Percentiles rank a stretch among this genome's conserved stretches.
Evolutionary conservation across 1,140 invertebrate species (phyloP).

Genomic region (Apis florea): DNA sequence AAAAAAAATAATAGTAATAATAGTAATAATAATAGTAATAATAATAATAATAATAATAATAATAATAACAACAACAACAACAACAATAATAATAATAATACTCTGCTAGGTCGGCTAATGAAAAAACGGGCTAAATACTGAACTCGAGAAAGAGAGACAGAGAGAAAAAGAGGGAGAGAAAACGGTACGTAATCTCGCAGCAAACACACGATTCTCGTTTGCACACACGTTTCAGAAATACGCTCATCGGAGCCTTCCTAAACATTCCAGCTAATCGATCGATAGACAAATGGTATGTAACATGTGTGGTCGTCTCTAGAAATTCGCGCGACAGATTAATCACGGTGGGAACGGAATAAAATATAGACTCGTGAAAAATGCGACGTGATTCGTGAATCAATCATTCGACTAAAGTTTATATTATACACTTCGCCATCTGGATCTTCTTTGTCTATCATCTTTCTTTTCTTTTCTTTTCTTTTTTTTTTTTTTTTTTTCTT

Average conservation of each 20-base stretch:
- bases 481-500: too few relatives aligned
- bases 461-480: too few relatives aligned
- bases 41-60: not conserved
- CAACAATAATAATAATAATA: not conserved
- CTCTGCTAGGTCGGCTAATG: not conserved
- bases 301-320: not conserved
- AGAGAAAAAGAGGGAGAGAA: slow-evolving; percentile 7
- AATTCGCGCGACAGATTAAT: not conserved
- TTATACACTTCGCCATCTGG: not conserved
- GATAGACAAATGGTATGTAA: slow-evolving; percentile 13
- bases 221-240: slow-evolving; percentile 37
- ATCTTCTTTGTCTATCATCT: not conserved
- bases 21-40: not conserved
- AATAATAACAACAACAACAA: not conserved
- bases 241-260: slow-evolving; percentile 16
- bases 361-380: slow-evolving; percentile 33
- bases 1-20: not conserved
- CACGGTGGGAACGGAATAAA: not conserved
- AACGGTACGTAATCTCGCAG: not conserved
- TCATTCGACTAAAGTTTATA: not conserved
- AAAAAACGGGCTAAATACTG: not conserved
- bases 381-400: not conserved
- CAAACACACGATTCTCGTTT: slow-evolving; percentile 10
- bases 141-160: slow-evolving; percentile 6
- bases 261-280: slow-evolving; percentile 29